Conservation (phyloP, 1,140 invertebrate genomes). For the Zaprionus vittiger region DNA sequence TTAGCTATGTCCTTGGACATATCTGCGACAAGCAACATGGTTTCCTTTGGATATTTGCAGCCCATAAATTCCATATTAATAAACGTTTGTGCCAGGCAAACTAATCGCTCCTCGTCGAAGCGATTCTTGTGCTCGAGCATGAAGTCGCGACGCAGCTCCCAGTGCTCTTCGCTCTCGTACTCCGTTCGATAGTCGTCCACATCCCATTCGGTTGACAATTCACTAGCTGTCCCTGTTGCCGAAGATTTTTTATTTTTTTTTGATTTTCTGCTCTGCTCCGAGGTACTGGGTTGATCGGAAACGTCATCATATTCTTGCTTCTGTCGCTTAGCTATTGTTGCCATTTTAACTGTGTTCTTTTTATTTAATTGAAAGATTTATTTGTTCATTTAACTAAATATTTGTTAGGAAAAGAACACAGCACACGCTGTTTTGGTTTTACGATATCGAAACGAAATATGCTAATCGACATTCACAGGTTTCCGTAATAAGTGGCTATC, state of each 20-base stretch:
- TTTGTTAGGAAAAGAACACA: conserved; percentile 14
- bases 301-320: background rate
- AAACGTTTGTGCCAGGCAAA: conserved; percentile 93
- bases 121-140: conserved; percentile 89
- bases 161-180: conserved; percentile 93
- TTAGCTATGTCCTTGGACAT: conserved; percentile 89
- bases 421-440: conserved; percentile 34
- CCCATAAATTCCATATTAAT: conserved; percentile 93
- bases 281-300: conserved; percentile 12
- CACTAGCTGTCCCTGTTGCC: conserved; percentile 13
- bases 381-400: conserved; percentile 8
- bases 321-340: conserved; percentile 40
- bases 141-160: conserved; percentile 91
- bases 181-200: conserved; percentile 88
- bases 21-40: conserved; percentile 91
- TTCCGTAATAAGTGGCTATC: conserved; percentile 17
- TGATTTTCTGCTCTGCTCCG: conserved; percentile 20
- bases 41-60: conserved; percentile 92
- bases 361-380: background rate
- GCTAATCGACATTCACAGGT: conserved; percentile 39
- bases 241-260: conserved; percentile 23
- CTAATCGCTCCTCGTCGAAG: conserved; percentile 90
- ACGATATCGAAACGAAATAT: conserved; percentile 12
- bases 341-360: conserved; percentile 44
- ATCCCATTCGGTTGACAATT: conserved; percentile 85